phyloP scores from a whole-genome alignment of 2,113 vertebrate species.

The Coreoperca whiteheadi region DNA sequence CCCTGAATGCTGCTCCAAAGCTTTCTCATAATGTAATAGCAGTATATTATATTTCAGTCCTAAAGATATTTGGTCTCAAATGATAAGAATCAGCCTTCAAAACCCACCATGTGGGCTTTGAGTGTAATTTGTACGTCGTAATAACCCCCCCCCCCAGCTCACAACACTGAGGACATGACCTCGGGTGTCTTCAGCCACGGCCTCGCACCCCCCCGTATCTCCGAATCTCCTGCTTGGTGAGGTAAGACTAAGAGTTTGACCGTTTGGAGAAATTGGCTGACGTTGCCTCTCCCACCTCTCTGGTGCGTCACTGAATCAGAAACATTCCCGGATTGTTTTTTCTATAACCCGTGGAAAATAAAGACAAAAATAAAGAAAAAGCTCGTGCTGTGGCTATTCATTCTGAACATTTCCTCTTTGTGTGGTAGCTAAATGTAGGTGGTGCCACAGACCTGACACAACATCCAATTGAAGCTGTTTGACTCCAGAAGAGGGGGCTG shows the following conservation, averaged over 20 bases:
- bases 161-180: neutral
- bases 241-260: neutral
- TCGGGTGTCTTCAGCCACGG: neutral
- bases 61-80: neutral
- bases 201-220: neutral
- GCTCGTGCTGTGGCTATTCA: neutral
- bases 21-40: no score
- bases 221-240: neutral
- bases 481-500: constrained; percentile 86
- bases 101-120: neutral
- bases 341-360: neutral
- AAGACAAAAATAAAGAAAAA: no score
- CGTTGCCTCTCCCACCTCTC: neutral
- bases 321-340: neutral
- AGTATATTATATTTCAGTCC: no score
- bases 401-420: constrained; percentile 13
- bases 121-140: neutral
- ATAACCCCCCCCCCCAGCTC: no score
- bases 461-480: constrained; percentile 68
- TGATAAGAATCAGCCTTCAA: neutral
- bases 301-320: neutral
- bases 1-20: no score
- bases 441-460: constrained; percentile 40
- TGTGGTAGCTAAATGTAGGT: constrained; percentile 29
- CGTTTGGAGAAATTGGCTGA: neutral